Evolutionary conservation across 2,797 vertebrate genomes (phyloP).

Genomic region (Anguilla anguilla): DNA sequence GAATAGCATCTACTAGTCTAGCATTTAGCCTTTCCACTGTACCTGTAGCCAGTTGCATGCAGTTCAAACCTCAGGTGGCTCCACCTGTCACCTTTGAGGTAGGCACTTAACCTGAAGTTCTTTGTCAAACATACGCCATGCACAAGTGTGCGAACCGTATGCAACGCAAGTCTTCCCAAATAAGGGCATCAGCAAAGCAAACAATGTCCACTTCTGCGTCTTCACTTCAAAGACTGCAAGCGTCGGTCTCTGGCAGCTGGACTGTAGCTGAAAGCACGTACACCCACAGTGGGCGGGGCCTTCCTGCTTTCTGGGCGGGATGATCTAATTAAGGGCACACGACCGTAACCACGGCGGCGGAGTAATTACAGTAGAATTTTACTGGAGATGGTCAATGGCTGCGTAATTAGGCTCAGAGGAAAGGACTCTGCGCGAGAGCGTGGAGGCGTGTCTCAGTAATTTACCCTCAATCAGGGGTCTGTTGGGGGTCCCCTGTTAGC

Average conservation of each 20-base stretch:
- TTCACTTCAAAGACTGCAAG: neutral
- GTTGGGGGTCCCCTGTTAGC: neutral
- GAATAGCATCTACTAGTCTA: neutral
- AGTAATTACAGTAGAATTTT: constrained; percentile 64
- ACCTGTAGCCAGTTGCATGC: neutral
- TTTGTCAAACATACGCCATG: neutral
- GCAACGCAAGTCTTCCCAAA: neutral
- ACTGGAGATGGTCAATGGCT: constrained; percentile 64
- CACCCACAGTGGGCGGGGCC: neutral
- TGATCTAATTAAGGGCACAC: constrained; percentile 61
- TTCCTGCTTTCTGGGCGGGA: neutral
- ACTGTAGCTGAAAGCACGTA: neutral
- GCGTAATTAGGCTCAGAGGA: constrained; percentile 60
- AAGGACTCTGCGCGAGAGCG: constrained; percentile 51
- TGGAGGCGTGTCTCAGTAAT: constrained; percentile 59
- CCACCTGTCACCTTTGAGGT: neutral
- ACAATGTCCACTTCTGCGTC: neutral
- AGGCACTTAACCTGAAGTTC: neutral
- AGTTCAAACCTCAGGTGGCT: neutral
- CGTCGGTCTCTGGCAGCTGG: neutral
- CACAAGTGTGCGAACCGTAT: neutral
- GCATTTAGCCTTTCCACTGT: neutral
- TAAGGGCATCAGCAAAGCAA: neutral
- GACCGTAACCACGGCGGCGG: constrained; percentile 44
- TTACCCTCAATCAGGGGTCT: constrained; percentile 66